Evolutionary conservation across 2,797 vertebrate species (phyloP).

Genomic region (Apogon talboti): DNA sequence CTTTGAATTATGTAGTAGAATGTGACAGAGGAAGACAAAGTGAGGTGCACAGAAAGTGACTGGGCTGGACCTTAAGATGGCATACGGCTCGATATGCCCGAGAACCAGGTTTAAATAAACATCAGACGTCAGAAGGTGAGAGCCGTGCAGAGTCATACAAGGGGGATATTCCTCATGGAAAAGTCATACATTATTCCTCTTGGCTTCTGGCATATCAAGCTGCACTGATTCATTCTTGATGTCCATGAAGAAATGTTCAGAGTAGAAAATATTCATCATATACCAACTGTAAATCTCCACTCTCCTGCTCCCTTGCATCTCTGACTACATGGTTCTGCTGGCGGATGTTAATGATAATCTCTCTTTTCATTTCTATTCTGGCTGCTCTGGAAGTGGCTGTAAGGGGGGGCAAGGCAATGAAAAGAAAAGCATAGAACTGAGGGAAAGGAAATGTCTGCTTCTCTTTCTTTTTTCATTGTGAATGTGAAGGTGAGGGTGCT

Average conservation of each 20-base stretch:
- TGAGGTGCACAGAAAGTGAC: conserved; percentile 28
- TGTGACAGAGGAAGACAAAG: conserved; percentile 47
- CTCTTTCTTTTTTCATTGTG: background rate
- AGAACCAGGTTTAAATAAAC: conserved; percentile 68
- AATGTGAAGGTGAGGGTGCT: conserved; percentile 29
- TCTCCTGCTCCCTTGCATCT: background rate
- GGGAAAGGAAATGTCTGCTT: conserved; percentile 13
- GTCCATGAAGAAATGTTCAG: conserved; percentile 7
- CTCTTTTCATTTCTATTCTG: conserved; percentile 2
- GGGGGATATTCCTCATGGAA: conserved; percentile 26
- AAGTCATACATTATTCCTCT: conserved; percentile 60
- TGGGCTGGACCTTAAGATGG: conserved; percentile 41
- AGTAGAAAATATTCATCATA: conserved; percentile 21
- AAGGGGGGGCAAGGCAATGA: background rate
- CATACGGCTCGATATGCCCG: conserved; percentile 15
- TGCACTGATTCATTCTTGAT: conserved; percentile 24
- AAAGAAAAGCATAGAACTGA: background rate
- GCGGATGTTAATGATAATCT: conserved; percentile 22
- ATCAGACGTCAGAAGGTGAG: conserved; percentile 53
- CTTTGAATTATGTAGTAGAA: conserved; percentile 56
- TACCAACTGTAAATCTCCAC: conserved; percentile 4
- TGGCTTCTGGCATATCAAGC: conserved; percentile 26
- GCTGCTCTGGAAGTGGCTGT: conserved; percentile 5
- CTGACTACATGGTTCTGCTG: background rate
- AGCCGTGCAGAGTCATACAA: conserved; percentile 41